These are phyloP conservation scores for Drosophila differens DNA, from an alignment of 2,888 invertebrate species.

Conservation along the genomic window DNA sequence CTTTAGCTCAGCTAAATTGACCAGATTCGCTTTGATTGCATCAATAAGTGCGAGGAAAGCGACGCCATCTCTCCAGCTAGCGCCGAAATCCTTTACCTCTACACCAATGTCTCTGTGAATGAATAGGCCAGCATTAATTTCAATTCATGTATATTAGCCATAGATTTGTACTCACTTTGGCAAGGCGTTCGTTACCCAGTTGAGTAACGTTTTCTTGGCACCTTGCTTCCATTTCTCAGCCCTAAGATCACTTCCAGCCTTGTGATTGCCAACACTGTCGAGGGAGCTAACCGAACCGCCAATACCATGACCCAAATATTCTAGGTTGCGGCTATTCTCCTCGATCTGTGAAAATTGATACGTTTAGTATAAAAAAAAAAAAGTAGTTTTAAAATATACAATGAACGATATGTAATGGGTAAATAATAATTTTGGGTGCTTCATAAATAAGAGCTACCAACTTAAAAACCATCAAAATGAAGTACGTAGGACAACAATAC, in stretches of 20 bases:
- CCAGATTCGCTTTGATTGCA: constrained; percentile 95
- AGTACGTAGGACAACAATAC: constrained; percentile 50
- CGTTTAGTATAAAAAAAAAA: constrained; percentile 1
- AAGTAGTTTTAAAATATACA: background rate
- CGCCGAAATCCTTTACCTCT: constrained; percentile 96
- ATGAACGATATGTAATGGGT: constrained; percentile 12
- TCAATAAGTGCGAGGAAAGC: constrained; percentile 98
- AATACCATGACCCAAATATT: constrained; percentile 92
- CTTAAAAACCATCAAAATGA: constrained; percentile 49
- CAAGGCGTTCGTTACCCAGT: constrained; percentile 97
- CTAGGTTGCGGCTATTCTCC: constrained; percentile 95
- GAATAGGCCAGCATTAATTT: constrained; percentile 26
- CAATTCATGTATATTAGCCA: no score
- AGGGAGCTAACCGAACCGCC: constrained; percentile 93
- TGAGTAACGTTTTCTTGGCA: constrained; percentile 95
- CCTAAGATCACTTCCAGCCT: constrained; percentile 86
- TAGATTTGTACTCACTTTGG: constrained; percentile 88
- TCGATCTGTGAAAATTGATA: constrained; percentile 90
- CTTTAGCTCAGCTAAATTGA: constrained; percentile 93
- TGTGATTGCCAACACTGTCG: constrained; percentile 89
- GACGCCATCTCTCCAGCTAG: constrained; percentile 97
- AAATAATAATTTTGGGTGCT: constrained; percentile 60
- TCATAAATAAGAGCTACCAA: constrained; percentile 57
- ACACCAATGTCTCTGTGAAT: constrained; percentile 91
- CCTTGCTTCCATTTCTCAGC: constrained; percentile 93